Percentiles rank a stretch among this genome's conserved stretches.
phyloP scores from a whole-genome alignment of 2,797 vertebrate genomes.

The Ctenochaetus hawaiiensis region DNA sequence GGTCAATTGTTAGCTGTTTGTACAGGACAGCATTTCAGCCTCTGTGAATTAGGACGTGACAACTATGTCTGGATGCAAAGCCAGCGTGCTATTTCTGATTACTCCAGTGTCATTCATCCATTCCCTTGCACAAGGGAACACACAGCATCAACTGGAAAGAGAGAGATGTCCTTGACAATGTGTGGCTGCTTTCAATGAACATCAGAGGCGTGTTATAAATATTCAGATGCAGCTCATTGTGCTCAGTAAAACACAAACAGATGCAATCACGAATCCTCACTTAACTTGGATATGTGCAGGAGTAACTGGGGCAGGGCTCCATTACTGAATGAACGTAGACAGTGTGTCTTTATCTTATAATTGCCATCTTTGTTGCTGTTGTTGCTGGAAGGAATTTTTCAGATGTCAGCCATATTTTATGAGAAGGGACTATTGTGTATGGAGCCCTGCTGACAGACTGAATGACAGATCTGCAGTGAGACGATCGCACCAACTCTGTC shows the following conservation, averaged over 20 bases:
- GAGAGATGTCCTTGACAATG: conserved; percentile 73
- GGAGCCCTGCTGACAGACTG: conserved; percentile 65
- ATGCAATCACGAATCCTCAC: conserved; percentile 41
- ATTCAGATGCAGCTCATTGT: conserved; percentile 73
- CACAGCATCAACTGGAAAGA: conserved; percentile 68
- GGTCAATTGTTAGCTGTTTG: conserved; percentile 6
- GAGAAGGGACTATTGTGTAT: conserved; percentile 64
- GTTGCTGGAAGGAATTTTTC: conserved; percentile 54
- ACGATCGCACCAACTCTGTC: conserved; percentile 59
- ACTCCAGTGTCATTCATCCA: conserved; percentile 62
- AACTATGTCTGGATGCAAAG: conserved; percentile 70
- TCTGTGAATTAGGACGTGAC: conserved; percentile 55
- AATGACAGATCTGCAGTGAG: conserved; percentile 69
- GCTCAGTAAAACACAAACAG: conserved; percentile 47
- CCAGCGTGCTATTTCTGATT: conserved; percentile 70
- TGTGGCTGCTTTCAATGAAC: conserved; percentile 74
- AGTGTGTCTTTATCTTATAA: conserved; percentile 59
- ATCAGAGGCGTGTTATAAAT: conserved; percentile 72
- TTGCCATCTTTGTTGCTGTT: conserved; percentile 65
- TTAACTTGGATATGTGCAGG: conserved; percentile 38
- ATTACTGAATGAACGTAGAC: conserved; percentile 26
- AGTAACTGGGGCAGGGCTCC: conserved; percentile 9
- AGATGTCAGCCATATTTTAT: conserved; percentile 67
- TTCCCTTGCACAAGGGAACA: conserved; percentile 52
- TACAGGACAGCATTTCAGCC: conserved; percentile 37